A percentile compares a stretch with the other conserved stretches of the same genome.
Evolutionary conservation across 2,113 vertebrate genomes (phyloP).

Genomic region (Clupea harengus): DNA sequence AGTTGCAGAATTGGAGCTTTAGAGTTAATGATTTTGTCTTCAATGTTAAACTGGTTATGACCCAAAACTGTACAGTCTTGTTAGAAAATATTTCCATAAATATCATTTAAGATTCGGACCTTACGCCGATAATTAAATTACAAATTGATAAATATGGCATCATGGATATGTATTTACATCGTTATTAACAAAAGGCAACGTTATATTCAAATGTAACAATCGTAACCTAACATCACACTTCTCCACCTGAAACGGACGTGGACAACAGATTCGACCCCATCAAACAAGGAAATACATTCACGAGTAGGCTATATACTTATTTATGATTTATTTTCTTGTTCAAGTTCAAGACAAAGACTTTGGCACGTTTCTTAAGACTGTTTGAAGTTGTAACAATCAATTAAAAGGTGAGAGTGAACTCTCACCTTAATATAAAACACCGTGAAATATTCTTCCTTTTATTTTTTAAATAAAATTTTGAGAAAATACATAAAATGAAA

Average conservation of each 20-base stretch:
- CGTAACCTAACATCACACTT: slow-evolving; percentile 91
- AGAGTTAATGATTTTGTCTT: slow-evolving; percentile 87
- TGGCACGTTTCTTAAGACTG: slow-evolving; percentile 99
- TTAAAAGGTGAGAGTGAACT: slow-evolving; percentile 84
- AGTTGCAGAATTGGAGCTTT: slow-evolving; percentile 84
- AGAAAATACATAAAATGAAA: slow-evolving; percentile 81
- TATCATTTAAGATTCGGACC: slow-evolving; percentile 98
- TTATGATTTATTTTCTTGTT: slow-evolving; percentile 75
- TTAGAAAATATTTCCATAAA: slow-evolving; percentile 99
- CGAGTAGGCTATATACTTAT: slow-evolving; percentile 85
- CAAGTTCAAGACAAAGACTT: slow-evolving; percentile 99
- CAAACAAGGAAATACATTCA: slow-evolving; percentile 99
- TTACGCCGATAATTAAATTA: slow-evolving; percentile 99
- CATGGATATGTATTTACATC: slow-evolving; percentile 99
- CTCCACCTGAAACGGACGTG: slow-evolving; percentile 92
- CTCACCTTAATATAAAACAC: slow-evolving; percentile 85
- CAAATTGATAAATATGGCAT: slow-evolving; percentile 99
- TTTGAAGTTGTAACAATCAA: slow-evolving; percentile 95
- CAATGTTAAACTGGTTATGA: slow-evolving; percentile 97
- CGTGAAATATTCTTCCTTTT: slow-evolving; percentile 78
- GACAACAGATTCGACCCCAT: slow-evolving; percentile 95
- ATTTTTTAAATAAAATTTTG: slow-evolving; percentile 77
- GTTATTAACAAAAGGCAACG: slow-evolving; percentile 99
- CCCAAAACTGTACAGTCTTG: slow-evolving; percentile 97
- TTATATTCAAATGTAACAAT: slow-evolving; percentile 97